A percentile compares a stretch with the other conserved stretches of the same genome.
phyloP scores from a whole-genome alignment of 2,113 vertebrate species.

The Microtus ochrogaster region DNA sequence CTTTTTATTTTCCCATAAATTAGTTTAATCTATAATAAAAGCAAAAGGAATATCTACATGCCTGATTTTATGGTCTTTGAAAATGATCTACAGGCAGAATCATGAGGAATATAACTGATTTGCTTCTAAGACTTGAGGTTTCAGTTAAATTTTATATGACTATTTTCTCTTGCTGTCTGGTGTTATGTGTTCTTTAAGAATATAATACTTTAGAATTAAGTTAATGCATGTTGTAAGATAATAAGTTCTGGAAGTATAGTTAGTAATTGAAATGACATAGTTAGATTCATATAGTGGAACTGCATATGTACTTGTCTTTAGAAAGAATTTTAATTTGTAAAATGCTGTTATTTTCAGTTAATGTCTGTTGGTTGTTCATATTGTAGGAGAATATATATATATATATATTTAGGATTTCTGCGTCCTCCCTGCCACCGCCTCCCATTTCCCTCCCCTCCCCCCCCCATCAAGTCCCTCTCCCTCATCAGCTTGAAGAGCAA shows the following conservation, averaged over 20 bases:
- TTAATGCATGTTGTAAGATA: neutral
- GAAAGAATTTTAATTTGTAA: neutral
- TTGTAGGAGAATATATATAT: neutral
- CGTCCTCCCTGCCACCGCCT: too few species aligned
- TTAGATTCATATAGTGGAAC: neutral
- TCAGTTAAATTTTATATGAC: neutral
- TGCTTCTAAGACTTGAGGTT: neutral
- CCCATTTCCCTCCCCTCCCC: too few species aligned
- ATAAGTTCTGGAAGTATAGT: neutral
- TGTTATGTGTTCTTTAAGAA: neutral
- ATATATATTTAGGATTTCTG: too few species aligned
- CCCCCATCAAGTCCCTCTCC: too few species aligned
- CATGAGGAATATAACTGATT: neutral
- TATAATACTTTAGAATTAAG: neutral
- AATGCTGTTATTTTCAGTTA: neutral
- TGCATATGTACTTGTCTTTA: neutral
- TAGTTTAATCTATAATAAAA: neutral
- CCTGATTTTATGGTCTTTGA: neutral
- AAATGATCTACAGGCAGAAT: neutral
- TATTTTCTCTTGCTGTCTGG: neutral
- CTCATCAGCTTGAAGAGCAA: too few species aligned
- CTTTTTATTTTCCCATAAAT: slow-evolving; percentile 16
- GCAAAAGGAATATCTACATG: neutral
- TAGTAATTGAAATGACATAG: neutral
- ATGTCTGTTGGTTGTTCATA: neutral